Conservation (phyloP, 1,140 invertebrate species). For the Drosophila kurseongensis region DNA sequence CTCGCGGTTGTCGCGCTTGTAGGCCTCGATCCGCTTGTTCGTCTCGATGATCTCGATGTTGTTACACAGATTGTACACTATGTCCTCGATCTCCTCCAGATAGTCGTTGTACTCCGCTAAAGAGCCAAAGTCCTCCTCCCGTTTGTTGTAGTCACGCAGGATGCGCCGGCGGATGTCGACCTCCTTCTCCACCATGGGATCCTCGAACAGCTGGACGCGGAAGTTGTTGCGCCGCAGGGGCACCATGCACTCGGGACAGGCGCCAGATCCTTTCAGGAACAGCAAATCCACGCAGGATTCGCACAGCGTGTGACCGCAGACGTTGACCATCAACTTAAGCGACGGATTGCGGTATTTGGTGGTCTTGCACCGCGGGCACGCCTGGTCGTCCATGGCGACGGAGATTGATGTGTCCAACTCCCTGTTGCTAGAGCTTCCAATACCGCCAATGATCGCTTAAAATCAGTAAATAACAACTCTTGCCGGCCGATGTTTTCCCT, state of each 20-base stretch:
- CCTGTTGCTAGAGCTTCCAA: no score
- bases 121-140: conserved; percentile 93
- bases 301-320: conserved; percentile 98
- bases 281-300: conserved; percentile 88
- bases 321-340: conserved; percentile 98
- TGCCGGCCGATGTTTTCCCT: neutral
- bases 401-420: neutral
- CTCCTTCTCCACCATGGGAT: conserved; percentile 98
- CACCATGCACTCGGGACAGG: conserved; percentile 96
- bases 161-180: conserved; percentile 96
- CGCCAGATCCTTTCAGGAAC: conserved; percentile 91
- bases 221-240: conserved; percentile 95
- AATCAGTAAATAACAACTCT: conserved; percentile 3
- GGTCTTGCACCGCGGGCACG: conserved; percentile 98
- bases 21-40: conserved; percentile 96
- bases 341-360: conserved; percentile 99
- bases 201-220: conserved; percentile 97
- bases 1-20: conserved; percentile 97
- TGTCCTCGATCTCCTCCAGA: conserved; percentile 95
- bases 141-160: conserved; percentile 95
- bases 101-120: conserved; percentile 96
- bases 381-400: conserved; percentile 92
- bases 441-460: neutral
- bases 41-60: conserved; percentile 96
- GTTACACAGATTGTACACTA: conserved; percentile 96